These are phyloP conservation scores for Perca flavescens DNA, from an alignment of 2,113 vertebrate species.

Conservation along the genomic window DNA sequence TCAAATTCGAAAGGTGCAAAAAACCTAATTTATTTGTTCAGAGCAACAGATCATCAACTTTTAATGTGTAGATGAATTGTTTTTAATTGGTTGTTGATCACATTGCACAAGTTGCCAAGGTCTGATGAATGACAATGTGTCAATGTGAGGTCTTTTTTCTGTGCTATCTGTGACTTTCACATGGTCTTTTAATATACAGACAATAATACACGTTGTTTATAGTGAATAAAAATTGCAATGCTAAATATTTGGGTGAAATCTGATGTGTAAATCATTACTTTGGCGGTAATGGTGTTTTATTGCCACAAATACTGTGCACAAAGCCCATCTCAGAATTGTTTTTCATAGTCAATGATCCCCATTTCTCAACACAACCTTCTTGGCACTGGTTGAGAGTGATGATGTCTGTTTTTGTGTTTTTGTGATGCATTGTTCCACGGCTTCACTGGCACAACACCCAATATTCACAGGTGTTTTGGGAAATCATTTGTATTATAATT, in stretches of 20 bases:
- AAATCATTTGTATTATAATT: slow-evolving; percentile 63
- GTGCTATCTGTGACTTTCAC: neutral
- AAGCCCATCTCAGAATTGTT: slow-evolving; percentile 48
- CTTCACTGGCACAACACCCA: slow-evolving; percentile 40
- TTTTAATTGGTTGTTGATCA: neutral
- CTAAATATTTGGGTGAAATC: slow-evolving; percentile 28
- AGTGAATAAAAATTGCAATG: slow-evolving; percentile 21
- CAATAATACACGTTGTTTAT: slow-evolving; percentile 10
- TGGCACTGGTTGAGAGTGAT: slow-evolving; percentile 54
- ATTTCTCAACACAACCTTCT: slow-evolving; percentile 63
- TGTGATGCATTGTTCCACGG: slow-evolving; percentile 61
- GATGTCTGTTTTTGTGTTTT: slow-evolving; percentile 57
- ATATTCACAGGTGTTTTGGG: slow-evolving; percentile 68
- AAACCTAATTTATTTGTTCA: neutral
- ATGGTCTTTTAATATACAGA: slow-evolving; percentile 14
- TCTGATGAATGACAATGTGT: neutral
- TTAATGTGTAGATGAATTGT: neutral
- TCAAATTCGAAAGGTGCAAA: neutral
- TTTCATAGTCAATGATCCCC: slow-evolving; percentile 64
- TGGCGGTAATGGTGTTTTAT: slow-evolving; percentile 60
- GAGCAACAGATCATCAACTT: neutral
- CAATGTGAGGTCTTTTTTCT: neutral
- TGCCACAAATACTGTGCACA: slow-evolving; percentile 54
- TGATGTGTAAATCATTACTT: slow-evolving; percentile 47
- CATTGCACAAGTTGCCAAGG: neutral